These are phyloP conservation scores for Amphibalanus amphitrite DNA, from an alignment of 1,140 invertebrate species.

Conservation along the genomic window DNA sequence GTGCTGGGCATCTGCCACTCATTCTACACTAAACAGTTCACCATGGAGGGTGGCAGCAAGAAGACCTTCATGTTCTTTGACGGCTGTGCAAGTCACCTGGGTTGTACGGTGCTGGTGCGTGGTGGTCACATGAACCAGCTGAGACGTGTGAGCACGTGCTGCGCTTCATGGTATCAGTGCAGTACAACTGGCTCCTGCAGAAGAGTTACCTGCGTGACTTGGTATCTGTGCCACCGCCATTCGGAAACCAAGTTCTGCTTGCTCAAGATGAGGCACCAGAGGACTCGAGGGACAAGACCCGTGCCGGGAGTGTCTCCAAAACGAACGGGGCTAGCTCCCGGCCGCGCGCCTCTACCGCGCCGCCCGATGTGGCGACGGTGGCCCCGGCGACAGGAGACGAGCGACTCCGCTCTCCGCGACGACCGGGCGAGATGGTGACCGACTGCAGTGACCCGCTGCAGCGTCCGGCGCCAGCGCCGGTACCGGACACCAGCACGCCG, in stretches of 20 bases:
- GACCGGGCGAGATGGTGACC: constrained; percentile 16
- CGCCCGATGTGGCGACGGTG: too few relatives aligned
- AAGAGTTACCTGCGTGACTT: constrained; percentile 76
- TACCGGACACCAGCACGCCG: not conserved
- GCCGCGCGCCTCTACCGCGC: too few relatives aligned
- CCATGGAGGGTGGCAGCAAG: constrained; percentile 36
- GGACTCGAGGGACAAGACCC: too few relatives aligned
- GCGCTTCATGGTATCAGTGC: constrained; percentile 59
- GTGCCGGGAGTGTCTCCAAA: too few relatives aligned
- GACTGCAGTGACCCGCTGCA: constrained; percentile 29
- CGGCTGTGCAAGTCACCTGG: constrained; percentile 66
- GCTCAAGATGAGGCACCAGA: not conserved
- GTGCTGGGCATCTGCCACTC: constrained; percentile 67
- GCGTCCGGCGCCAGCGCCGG: not conserved
- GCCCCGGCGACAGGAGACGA: not conserved
- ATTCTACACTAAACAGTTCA: constrained; percentile 60
- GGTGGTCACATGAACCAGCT: constrained; percentile 60
- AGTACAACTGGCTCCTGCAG: constrained; percentile 83
- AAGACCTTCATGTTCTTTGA: constrained; percentile 92
- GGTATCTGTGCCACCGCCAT: constrained; percentile 39
- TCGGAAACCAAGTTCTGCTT: constrained; percentile 3
- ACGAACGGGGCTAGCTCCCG: too few relatives aligned
- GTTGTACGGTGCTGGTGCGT: constrained; percentile 72
- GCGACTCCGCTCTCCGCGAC: not conserved
- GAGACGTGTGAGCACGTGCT: constrained; percentile 56